These are phyloP conservation scores for Bradypodion ventrale DNA, from an alignment of 2,797 vertebrate genomes.

Conservation along the genomic window DNA sequence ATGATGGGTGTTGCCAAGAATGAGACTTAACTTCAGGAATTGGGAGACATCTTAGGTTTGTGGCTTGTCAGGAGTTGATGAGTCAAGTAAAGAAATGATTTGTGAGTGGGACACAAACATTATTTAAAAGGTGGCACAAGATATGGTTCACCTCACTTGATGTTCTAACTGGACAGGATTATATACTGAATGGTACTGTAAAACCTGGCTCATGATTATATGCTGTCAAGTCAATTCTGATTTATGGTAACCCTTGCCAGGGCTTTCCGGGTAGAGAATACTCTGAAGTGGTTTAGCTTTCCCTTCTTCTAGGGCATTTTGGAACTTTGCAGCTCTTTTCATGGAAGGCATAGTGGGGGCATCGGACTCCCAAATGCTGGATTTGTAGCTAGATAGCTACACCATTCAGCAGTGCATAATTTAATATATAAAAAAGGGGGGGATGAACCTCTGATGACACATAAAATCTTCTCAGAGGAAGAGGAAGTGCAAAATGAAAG, in stretches of 20 bases:
- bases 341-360: too few relatives aligned
- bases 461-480: slow-evolving; percentile 59
- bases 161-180: slow-evolving; percentile 4
- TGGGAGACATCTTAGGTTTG: background rate
- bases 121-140: slow-evolving; percentile 21
- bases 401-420: slow-evolving; percentile 6
- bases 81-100: slow-evolving; percentile 6
- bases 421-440: slow-evolving; percentile 47
- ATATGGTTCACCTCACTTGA: slow-evolving; percentile 1
- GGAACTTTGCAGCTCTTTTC: too few relatives aligned
- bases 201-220: too few relatives aligned
- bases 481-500: slow-evolving; percentile 70
- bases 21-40: background rate
- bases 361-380: too few relatives aligned
- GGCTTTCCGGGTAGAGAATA: too few relatives aligned
- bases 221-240: too few relatives aligned
- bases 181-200: slow-evolving; percentile 44
- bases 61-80: background rate
- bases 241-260: too few relatives aligned
- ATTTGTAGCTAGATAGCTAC: too few relatives aligned
- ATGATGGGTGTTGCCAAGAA: too few relatives aligned
- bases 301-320: too few relatives aligned
- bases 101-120: background rate
- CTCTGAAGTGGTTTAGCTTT: too few relatives aligned
- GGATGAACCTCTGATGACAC: slow-evolving; percentile 61